A percentile compares a stretch with the other conserved stretches of the same genome.
Evolutionary conservation across 1,140 invertebrate species (phyloP).

Genomic region (Plectrocnemia conspersa): DNA sequence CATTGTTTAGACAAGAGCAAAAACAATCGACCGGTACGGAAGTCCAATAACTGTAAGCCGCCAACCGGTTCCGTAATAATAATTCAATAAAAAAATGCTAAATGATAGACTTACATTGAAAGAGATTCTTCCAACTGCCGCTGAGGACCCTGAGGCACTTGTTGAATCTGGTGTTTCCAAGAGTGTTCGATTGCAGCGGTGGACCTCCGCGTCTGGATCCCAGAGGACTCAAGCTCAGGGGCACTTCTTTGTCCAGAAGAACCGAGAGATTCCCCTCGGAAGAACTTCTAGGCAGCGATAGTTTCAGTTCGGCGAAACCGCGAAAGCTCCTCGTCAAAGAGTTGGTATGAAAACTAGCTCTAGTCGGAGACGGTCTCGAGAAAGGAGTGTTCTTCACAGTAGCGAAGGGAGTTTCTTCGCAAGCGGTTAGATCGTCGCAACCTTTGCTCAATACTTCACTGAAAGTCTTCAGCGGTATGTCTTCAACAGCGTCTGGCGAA

Average conservation of each 20-base stretch:
- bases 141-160: conserved; percentile 57
- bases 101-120: conserved; percentile 56
- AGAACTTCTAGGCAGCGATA: conserved; percentile 47
- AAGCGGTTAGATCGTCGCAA: conserved; percentile 27
- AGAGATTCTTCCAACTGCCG: conserved; percentile 61
- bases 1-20: background rate
- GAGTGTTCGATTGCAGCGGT: conserved; percentile 38
- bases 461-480: conserved; percentile 46
- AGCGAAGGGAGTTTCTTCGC: conserved; percentile 42
- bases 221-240: conserved; percentile 30
- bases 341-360: conserved; percentile 31
- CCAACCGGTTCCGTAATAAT: background rate
- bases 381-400: conserved; percentile 45
- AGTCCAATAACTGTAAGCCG: background rate
- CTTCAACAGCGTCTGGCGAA: conserved; percentile 38
- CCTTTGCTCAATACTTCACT: conserved; percentile 40
- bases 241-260: conserved; percentile 31
- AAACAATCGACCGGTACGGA: background rate
- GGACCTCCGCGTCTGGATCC: conserved; percentile 21
- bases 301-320: conserved; percentile 43
- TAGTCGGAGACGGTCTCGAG: conserved; percentile 22
- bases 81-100: conserved; percentile 10
- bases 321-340: conserved; percentile 46
- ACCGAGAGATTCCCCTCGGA: conserved; percentile 51
- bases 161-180: conserved; percentile 50